Evolutionary conservation across 2,113 vertebrate genomes (phyloP).

Genomic region (Prinia subflava): DNA sequence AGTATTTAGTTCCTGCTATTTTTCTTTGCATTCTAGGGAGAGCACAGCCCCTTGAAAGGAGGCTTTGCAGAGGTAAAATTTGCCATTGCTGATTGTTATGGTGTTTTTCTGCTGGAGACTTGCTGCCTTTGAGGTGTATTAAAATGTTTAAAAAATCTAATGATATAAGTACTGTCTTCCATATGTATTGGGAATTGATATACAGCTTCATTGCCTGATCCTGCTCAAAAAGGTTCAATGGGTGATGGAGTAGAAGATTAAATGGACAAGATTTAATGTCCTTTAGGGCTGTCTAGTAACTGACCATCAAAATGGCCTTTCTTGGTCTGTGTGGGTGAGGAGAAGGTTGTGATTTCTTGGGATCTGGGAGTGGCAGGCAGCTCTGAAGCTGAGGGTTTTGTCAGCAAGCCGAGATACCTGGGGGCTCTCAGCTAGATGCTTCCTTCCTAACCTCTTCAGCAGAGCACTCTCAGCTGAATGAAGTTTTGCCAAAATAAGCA

Average conservation of each 20-base stretch:
- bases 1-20: not conserved
- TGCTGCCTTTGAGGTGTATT: not conserved
- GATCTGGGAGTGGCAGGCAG: not conserved
- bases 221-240: not conserved
- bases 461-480: not conserved
- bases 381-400: not conserved
- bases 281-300: not conserved
- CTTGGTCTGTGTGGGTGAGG: not conserved
- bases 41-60: not conserved
- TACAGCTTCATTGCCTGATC: not conserved
- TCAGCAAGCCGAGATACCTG: not conserved
- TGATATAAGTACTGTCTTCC: not conserved
- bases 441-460: constrained; percentile 3
- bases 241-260: fast-evolving
- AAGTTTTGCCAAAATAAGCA: not conserved
- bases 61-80: not conserved
- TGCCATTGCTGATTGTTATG: not conserved
- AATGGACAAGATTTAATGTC: too few species aligned
- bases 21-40: not conserved
- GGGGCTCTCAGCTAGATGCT: not conserved
- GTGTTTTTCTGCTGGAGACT: not conserved
- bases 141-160: not conserved
- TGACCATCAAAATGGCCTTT: not conserved
- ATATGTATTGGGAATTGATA: not conserved
- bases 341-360: not conserved